Conservation (phyloP, 1,140 invertebrate genomes). For the Bombus breviceps region DNA sequence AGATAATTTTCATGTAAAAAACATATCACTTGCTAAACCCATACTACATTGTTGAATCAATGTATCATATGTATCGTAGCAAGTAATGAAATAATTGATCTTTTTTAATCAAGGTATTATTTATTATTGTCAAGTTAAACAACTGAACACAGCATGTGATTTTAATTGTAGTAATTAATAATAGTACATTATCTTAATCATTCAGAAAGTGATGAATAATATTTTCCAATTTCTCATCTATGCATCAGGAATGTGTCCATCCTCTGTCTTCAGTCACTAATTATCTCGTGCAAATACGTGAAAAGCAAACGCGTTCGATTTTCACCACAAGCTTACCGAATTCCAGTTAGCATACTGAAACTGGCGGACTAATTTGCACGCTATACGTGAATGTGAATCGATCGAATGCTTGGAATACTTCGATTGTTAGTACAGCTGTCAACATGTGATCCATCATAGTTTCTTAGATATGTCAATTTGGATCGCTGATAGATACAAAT, state of each 20-base stretch:
- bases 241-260: neutral
- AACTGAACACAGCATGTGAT: neutral
- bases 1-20: too few relatives aligned
- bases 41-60: too few relatives aligned
- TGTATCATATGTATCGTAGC: neutral
- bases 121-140: neutral
- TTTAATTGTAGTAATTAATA: neutral
- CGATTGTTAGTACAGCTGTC: neutral
- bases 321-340: neutral
- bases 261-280: neutral
- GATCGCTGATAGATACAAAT: too few relatives aligned
- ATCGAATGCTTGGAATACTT: conserved; percentile 1
- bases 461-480: neutral
- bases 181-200: neutral
- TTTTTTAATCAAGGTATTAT: neutral
- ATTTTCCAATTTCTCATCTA: neutral
- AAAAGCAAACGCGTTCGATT: neutral
- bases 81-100: neutral
- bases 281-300: neutral
- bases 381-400: neutral
- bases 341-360: conserved; percentile 14
- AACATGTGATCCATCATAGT: neutral
- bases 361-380: neutral
- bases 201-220: neutral
- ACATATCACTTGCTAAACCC: too few relatives aligned